Evolutionary conservation across 2,113 vertebrate genomes (phyloP).

Genomic region (Otolemur garnettii): DNA sequence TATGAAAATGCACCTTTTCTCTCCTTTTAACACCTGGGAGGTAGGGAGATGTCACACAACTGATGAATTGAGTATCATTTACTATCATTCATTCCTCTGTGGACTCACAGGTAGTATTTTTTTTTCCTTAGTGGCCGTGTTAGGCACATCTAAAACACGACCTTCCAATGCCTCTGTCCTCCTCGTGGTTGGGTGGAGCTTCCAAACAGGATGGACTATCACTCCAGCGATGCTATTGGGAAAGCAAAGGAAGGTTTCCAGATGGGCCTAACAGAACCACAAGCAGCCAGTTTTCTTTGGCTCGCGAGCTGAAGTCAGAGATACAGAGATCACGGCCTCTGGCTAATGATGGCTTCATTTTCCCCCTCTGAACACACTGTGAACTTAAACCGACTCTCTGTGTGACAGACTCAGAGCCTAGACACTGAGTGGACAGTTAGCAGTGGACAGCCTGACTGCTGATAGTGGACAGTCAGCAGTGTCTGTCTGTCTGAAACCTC

Average conservation of each 20-base stretch:
- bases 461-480: neutral
- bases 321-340: neutral
- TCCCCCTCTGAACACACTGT: too few species aligned
- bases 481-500: rapidly evolving
- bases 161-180: neutral
- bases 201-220: neutral
- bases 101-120: too few species aligned
- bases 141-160: neutral
- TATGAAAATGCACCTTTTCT: neutral
- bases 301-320: neutral
- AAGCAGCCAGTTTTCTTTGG: neutral
- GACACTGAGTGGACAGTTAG: neutral
- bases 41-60: neutral
- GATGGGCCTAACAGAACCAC: rapidly evolving
- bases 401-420: neutral
- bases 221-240: neutral
- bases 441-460: rapidly evolving
- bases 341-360: neutral
- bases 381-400: neutral
- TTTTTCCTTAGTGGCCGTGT: neutral
- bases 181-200: neutral
- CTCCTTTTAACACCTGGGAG: neutral
- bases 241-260: neutral
- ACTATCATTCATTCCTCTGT: neutral
- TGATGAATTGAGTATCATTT: neutral